phyloP scores from a whole-genome alignment of 2,888 invertebrate species.

The Conops quadrifasciatus region DNA sequence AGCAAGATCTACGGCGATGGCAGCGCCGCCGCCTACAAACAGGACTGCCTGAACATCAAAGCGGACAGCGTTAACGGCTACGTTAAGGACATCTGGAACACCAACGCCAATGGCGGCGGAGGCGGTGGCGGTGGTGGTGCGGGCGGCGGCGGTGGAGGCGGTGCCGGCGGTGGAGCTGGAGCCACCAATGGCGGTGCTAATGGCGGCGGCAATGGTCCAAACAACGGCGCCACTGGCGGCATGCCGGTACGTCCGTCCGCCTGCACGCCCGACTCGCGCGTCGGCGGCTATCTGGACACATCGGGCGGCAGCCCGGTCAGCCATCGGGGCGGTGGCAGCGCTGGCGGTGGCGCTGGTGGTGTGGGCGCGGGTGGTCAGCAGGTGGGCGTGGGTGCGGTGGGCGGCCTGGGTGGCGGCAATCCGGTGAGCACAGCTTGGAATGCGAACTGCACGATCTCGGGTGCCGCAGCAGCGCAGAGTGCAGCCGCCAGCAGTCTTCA shows the following conservation, averaged over 20 bases:
- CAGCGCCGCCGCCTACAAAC: slow-evolving; percentile 69
- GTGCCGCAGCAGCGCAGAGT: slow-evolving; percentile 80
- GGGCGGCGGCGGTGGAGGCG: slow-evolving; percentile 69
- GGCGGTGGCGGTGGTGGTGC: slow-evolving; percentile 69
- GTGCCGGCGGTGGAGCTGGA: slow-evolving; percentile 65
- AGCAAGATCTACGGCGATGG: slow-evolving; percentile 72
- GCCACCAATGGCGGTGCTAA: slow-evolving; percentile 64
- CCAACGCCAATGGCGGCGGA: slow-evolving; percentile 68
- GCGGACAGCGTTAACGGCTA: slow-evolving; percentile 68
- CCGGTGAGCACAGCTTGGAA: slow-evolving; percentile 79
- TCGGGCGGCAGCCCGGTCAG: slow-evolving; percentile 78
- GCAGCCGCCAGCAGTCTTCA: slow-evolving; percentile 87
- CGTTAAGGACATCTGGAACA: slow-evolving; percentile 73
- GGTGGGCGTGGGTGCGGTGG: slow-evolving; percentile 70
- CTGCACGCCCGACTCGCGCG: slow-evolving; percentile 87
- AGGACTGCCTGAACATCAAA: slow-evolving; percentile 75
- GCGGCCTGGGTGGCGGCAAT: slow-evolving; percentile 71
- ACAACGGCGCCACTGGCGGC: slow-evolving; percentile 67
- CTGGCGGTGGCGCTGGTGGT: slow-evolving; percentile 72
- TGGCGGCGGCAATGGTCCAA: slow-evolving; percentile 68
- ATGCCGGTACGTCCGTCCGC: slow-evolving; percentile 83
- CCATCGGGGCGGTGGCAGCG: slow-evolving; percentile 74
- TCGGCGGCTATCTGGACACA: slow-evolving; percentile 79
- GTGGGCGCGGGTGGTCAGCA: slow-evolving; percentile 70
- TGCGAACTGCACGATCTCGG: slow-evolving; percentile 83